phyloP scores from a whole-genome alignment of 1,140 invertebrate genomes.

The Pseudomyrmex cubaensis region DNA sequence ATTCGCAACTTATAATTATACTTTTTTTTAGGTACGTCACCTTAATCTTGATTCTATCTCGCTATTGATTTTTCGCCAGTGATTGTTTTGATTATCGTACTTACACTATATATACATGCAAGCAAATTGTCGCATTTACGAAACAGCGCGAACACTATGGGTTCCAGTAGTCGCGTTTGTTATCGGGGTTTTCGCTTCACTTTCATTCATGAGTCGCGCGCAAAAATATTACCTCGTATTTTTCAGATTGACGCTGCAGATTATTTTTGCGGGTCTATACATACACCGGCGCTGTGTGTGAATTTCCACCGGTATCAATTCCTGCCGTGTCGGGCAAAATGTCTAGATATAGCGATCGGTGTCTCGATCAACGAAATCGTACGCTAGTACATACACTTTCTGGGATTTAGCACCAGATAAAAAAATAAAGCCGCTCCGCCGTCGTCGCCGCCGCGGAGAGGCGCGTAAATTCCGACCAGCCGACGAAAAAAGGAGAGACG shows the following conservation, averaged over 20 bases:
- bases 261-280: slow-evolving; percentile 43
- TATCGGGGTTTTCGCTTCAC: neutral
- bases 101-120: neutral
- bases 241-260: slow-evolving; percentile 18
- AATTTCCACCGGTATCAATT: slow-evolving; percentile 48
- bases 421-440: slow-evolving; percentile 53
- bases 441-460: slow-evolving; percentile 30
- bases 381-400: slow-evolving; percentile 36
- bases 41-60: neutral
- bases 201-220: slow-evolving; percentile 44
- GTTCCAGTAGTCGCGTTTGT: slow-evolving; percentile 22
- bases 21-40: too few relatives aligned
- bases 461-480: slow-evolving; percentile 33
- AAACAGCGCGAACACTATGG: neutral
- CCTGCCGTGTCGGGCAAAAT: slow-evolving; percentile 14
- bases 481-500: slow-evolving; percentile 22
- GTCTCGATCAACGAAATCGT: slow-evolving; percentile 57
- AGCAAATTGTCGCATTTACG: neutral
- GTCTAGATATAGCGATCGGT: slow-evolving; percentile 28
- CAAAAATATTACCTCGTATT: slow-evolving; percentile 49
- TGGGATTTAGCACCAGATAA: slow-evolving; percentile 61
- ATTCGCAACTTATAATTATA: neutral
- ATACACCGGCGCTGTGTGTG: slow-evolving; percentile 3
- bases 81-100: neutral
- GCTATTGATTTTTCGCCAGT: neutral